Conservation (phyloP, 1,140 invertebrate species). For the Coelopa frigida region DNA sequence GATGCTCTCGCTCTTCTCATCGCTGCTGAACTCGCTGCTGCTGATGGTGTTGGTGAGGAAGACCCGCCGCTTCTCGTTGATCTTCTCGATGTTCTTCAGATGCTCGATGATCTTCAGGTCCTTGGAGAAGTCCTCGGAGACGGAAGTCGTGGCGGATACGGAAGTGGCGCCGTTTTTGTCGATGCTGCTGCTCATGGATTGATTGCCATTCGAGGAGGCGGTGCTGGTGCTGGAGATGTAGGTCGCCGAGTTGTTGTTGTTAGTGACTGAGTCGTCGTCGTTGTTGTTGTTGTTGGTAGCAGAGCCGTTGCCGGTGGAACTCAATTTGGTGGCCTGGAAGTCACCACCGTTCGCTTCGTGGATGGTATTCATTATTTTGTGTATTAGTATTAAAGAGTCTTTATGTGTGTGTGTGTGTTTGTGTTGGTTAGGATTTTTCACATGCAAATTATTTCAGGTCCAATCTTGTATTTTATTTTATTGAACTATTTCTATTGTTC, state of each 20-base stretch:
- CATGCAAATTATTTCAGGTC: too few species aligned
- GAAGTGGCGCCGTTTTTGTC: neutral
- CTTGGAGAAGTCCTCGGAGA: slow-evolving; percentile 2
- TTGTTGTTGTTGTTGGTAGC: too few species aligned
- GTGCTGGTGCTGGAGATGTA: slow-evolving; percentile 7
- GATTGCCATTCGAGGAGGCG: neutral
- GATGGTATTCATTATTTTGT: slow-evolving; percentile 13
- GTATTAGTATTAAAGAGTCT: too few species aligned
- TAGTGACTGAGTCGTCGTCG: slow-evolving; percentile 5
- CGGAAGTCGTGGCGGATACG: neutral
- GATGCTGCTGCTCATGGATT: neutral
- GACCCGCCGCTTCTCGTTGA: slow-evolving; percentile 35
- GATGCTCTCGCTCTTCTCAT: slow-evolving; percentile 13
- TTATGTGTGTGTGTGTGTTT: too few species aligned
- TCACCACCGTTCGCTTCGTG: too few species aligned
- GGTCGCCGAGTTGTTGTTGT: slow-evolving; percentile 11
- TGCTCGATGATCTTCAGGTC: slow-evolving; percentile 28
- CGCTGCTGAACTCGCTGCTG: slow-evolving; percentile 10
- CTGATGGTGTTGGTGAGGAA: slow-evolving; percentile 32
- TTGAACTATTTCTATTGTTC: too few species aligned
- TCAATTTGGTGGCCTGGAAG: slow-evolving; percentile 19
- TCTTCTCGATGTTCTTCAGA: slow-evolving; percentile 34
- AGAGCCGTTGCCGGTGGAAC: slow-evolving; percentile 7
- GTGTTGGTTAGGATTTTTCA: too few species aligned
- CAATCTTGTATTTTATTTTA: too few species aligned